A percentile compares a stretch with the other conserved stretches of the same genome.
Evolutionary conservation across 2,113 vertebrate species (phyloP).

Genomic region (Antechinus stuartii): DNA sequence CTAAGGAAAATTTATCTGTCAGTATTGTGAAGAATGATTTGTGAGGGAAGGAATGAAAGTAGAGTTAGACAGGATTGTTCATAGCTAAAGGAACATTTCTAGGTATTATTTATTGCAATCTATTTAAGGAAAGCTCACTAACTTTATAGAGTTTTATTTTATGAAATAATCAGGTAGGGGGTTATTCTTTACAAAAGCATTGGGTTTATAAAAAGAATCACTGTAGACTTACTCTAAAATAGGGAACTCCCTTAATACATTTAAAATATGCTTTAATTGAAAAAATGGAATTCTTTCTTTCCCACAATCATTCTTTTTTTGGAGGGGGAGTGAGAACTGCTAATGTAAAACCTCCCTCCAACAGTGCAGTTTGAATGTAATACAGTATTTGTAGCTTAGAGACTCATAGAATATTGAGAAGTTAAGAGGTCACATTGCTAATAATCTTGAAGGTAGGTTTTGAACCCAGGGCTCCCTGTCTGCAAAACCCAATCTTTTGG

Average conservation of each 20-base stretch:
- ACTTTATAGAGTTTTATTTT: not conserved
- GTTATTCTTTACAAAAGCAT: constrained; percentile 10
- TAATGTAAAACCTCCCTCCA: not conserved
- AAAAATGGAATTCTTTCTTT: constrained; percentile 14
- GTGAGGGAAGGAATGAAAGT: not conserved
- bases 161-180: not conserved
- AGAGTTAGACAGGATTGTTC: not conserved
- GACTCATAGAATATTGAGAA: not conserved
- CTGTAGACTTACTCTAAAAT: not conserved
- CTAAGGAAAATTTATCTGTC: not conserved
- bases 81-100: not conserved
- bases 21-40: not conserved
- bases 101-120: not conserved
- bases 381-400: not conserved
- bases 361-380: not conserved
- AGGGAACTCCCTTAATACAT: not conserved
- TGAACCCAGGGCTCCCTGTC: not conserved
- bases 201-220: constrained; percentile 19
- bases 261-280: constrained; percentile 3
- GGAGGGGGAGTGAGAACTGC: not conserved
- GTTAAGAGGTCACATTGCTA: not conserved
- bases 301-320: not conserved
- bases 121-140: not conserved
- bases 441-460: not conserved
- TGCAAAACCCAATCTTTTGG: not conserved